Conservation (phyloP, 2,888 invertebrate species). For the Aporophyla lueneburgensis region DNA sequence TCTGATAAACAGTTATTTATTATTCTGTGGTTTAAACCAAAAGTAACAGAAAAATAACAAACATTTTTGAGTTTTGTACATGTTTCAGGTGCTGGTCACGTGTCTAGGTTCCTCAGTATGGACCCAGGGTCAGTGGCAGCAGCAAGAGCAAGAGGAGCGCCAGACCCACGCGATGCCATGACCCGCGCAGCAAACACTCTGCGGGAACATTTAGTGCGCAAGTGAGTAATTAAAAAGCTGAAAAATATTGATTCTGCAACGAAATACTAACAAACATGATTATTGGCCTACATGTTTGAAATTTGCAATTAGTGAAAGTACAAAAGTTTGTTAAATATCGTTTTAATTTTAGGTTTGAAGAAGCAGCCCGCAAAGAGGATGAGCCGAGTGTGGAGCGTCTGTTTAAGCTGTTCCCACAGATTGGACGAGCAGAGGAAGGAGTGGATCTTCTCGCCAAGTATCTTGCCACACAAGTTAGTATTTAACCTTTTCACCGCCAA, state of each 20-base stretch:
- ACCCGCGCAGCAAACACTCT: slow-evolving; percentile 83
- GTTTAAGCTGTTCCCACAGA: slow-evolving; percentile 98
- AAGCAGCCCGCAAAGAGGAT: slow-evolving; percentile 97
- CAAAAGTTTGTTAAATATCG: neutral
- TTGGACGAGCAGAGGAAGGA: slow-evolving; percentile 97
- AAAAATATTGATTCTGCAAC: neutral
- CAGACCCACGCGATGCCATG: slow-evolving; percentile 85
- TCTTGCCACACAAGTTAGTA: slow-evolving; percentile 94
- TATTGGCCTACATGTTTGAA: neutral
- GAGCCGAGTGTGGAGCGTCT: slow-evolving; percentile 97
- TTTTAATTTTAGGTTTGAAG: slow-evolving; percentile 93
- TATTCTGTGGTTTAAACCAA: neutral
- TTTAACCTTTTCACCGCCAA: too few species aligned
- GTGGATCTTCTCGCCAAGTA: slow-evolving; percentile 96
- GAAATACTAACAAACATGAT: neutral
- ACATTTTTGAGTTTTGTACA: too few species aligned
- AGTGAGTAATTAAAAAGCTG: slow-evolving; percentile 62
- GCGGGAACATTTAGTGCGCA: slow-evolving; percentile 81
- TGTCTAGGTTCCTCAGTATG: slow-evolving; percentile 98
- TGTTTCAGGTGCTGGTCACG: slow-evolving; percentile 95
- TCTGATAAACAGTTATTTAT: neutral
- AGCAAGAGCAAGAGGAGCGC: slow-evolving; percentile 84
- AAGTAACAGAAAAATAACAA: neutral
- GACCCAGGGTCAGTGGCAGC: slow-evolving; percentile 94
- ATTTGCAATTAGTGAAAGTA: neutral